Conservation (phyloP, 2,797 vertebrate species). For the Cuculus canorus region DNA sequence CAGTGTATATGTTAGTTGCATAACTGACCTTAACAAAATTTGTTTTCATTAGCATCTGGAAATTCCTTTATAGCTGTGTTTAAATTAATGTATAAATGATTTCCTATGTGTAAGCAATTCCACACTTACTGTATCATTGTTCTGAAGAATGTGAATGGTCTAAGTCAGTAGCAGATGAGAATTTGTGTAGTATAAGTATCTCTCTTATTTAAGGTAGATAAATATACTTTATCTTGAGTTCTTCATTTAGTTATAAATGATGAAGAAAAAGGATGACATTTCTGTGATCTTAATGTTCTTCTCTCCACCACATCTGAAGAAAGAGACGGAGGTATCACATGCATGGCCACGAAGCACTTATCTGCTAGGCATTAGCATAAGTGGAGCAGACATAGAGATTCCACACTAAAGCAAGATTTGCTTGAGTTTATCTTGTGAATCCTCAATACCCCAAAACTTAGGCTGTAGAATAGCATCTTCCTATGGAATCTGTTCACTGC, state of each 20-base stretch:
- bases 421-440: neutral
- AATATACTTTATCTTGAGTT: neutral
- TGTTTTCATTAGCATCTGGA: neutral
- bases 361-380: neutral
- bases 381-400: neutral
- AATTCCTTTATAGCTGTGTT: neutral
- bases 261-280: neutral
- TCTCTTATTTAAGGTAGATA: neutral
- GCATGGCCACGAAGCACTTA: neutral
- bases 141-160: neutral
- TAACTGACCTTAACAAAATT: neutral
- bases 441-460: neutral
- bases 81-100: neutral
- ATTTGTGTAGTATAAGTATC: neutral
- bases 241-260: neutral
- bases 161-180: neutral
- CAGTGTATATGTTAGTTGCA: neutral
- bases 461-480: neutral
- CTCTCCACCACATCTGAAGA: neutral
- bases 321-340: neutral
- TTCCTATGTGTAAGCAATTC: neutral
- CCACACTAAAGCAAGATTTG: neutral
- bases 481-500: neutral
- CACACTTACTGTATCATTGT: neutral
- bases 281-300: neutral